These are phyloP conservation scores for Drosophila tani DNA, from an alignment of 1,140 invertebrate genomes.

Conservation along the genomic window DNA sequence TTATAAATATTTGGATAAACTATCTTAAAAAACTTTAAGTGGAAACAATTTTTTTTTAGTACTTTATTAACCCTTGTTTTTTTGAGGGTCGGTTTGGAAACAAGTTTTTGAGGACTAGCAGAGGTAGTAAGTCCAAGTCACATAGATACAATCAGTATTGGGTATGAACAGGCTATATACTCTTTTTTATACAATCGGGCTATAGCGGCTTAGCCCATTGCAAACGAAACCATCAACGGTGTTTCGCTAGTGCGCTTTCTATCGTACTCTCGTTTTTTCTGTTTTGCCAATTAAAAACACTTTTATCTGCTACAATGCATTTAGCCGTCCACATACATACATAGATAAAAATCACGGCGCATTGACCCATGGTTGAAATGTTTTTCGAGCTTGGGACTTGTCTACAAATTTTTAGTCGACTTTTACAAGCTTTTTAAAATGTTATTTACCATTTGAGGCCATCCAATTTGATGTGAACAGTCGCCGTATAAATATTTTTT, in stretches of 20 bases:
- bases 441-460: conserved; percentile 13
- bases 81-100: no score
- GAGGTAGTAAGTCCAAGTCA: no score
- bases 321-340: not conserved
- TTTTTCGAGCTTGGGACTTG: not conserved
- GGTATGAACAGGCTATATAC: no score
- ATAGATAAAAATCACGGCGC: not conserved
- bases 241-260: not conserved
- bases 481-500: conserved; percentile 4
- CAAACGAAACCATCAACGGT: not conserved
- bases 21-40: no score
- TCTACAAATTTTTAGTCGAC: not conserved
- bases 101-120: no score
- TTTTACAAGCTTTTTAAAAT: conserved; percentile 4
- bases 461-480: conserved; percentile 22
- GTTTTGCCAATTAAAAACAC: not conserved
- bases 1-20: no score
- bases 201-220: not conserved
- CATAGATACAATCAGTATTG: not conserved
- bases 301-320: conserved; percentile 1
- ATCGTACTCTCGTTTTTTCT: not conserved
- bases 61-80: no score
- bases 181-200: not conserved
- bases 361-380: not conserved
- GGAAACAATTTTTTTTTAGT: no score